Evolutionary conservation across 2,888 invertebrate species (phyloP), one percentile per base, ranked within the genome.

Genomic region (Tipula lateralis): DNA sequence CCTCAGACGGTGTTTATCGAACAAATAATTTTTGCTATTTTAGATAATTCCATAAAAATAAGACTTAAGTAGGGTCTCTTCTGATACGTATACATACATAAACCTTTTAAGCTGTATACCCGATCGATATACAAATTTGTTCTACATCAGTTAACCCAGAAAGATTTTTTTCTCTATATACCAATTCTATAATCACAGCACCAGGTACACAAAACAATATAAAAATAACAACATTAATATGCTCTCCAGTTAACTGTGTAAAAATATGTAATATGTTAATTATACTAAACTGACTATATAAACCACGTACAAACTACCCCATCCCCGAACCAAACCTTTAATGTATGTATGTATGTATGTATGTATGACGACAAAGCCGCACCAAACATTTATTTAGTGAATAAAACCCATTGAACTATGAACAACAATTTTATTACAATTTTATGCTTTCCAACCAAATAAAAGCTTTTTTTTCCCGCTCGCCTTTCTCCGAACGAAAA

Each of bases 401-500:
- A 66, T 66, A 66, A 66, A 66, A 66, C 66, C 24, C 66, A 66
- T 66, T 66, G 66, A 66, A 66, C 66, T 66, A n/a, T 66, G 66
- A 66, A 66, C 66, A 66, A 66, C 19, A 66, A 9, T 66, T 66
- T 24, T 66, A 66, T 66, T 19, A 66, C 66, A 24, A 24, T 66
- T 66, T 66, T 66, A 66, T 66, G 66, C 24, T 66, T 66, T 66
- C 66, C 66, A 66, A 66, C 66, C 66, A 66, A 66, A 66, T 66
- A 66, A 66, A 66, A 66, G 66, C 66, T 66, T 66, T 66, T 66
- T 66, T 19, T 9, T 24, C n/a, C 39, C 9, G 24, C 3, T 24
- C 24, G 19, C 24, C 66, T 24, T 66, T 66, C 9, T 9, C 24
- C 6, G 2, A 16, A 36, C 9, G 12, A 34, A 34, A 34, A 34